A percentile compares a stretch with the other conserved stretches of the same genome.
Conservation (phyloP, 2,888 invertebrate species). For the Lumbricus terrestris region DNA sequence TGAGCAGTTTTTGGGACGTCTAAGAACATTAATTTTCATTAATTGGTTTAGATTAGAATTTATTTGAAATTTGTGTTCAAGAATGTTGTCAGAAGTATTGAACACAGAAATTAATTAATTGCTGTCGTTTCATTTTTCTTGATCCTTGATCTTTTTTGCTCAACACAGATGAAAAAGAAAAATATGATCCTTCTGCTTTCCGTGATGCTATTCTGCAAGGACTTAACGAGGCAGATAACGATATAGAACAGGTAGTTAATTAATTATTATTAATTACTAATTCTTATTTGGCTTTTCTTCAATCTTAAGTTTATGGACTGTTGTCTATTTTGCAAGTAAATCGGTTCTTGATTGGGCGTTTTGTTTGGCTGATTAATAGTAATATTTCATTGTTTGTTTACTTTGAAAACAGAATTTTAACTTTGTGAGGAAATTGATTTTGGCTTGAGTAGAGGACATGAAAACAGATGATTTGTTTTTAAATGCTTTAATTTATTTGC, state of each 20-base stretch:
- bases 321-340: background rate
- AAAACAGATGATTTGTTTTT: too few relatives aligned
- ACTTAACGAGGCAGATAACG: conserved; percentile 88
- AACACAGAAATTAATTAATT: background rate
- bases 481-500: too few relatives aligned
- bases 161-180: conserved; percentile 95
- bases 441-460: too few relatives aligned
- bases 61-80: background rate
- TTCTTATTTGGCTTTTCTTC: background rate
- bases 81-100: background rate
- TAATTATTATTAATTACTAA: background rate
- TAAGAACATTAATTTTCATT: background rate
- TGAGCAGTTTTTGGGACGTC: background rate
- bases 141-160: too few relatives aligned
- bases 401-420: too few relatives aligned
- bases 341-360: background rate
- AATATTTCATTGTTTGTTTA: background rate
- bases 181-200: conserved; percentile 97
- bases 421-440: too few relatives aligned
- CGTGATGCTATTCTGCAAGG: conserved; percentile 94
- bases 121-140: background rate
- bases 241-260: conserved; percentile 72
- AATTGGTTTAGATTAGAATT: background rate
- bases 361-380: background rate
- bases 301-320: too few relatives aligned